Base-by-base conservation (phyloP, 2,888 invertebrate genomes). In the Chelonus formosanus region DNA sequence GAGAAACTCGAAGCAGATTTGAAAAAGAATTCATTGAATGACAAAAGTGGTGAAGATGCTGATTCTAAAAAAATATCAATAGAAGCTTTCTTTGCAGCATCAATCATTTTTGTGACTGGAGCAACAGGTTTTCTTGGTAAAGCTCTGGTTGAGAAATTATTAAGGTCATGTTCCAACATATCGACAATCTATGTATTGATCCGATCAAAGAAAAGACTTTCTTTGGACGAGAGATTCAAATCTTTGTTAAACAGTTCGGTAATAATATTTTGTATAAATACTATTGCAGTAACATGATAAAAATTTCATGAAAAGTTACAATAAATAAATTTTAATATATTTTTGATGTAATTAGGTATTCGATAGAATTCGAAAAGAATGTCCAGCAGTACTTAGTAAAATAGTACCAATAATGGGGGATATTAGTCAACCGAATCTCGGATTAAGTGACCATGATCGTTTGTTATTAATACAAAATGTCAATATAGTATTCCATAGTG, bases 401-500 rank as follows among this genome's bases (percentile, higher is more conserved):
- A 90, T 94, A 65, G 88, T 90, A 68, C 91, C 94, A 43, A 90
- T 94, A 73, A 90, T 91, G 69, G 94, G 96, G 6, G 96, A 96
- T 84, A 93, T 96, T 76, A 93, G 94, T 61, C 89, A 92, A 78
- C 92, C 93, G 8, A 91, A 93, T 75, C 85, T 96, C 71, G 96
- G 95, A 34, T 92, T 96, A 81, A 92, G 92, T 75, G 84, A 88
- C 45, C 89, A 90, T 64, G 94, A 95, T 84, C 93, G 94, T 83
- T 87, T 89, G 68, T 87, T 88, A 85, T 82, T 94, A 10, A 88
- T 87, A 75, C 87, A 89, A 4, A 88, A 90, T 55, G 92, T 98
- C 63, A 93, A 97, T 76, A 89, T 98, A 75, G 97, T 98, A 53
- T 97, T 98, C 86, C 98, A 99, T 85, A 95, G 97, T 74, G 98